Evolutionary conservation across 2,888 invertebrate species (phyloP).

Genomic region (Epinotia brunnichana): DNA sequence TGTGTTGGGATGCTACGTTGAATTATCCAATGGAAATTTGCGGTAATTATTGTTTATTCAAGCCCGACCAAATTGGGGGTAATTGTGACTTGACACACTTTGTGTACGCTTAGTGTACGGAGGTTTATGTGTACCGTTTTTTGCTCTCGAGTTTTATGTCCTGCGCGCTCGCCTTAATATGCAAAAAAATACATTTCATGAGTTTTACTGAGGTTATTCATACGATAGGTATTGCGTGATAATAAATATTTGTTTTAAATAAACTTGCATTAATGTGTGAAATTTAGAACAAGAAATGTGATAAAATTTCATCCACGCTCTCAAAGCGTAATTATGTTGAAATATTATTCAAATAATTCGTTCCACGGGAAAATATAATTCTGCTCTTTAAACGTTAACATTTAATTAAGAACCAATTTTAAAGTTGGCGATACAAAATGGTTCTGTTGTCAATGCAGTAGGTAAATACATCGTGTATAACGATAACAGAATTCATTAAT

Average conservation of each 20-base stretch:
- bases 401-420: conserved; percentile 3
- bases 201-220: neutral
- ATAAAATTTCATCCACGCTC: conserved; percentile 14
- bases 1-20: neutral
- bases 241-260: neutral
- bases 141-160: too few relatives aligned
- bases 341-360: conserved; percentile 30
- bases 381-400: neutral
- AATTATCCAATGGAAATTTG: neutral
- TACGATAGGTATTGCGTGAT: neutral
- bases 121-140: too few relatives aligned
- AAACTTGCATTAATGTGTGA: neutral
- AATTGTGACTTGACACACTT: too few relatives aligned
- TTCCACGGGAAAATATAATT: neutral
- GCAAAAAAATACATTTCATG: too few relatives aligned
- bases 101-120: too few relatives aligned
- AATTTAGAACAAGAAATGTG: neutral
- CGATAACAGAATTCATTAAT: too few relatives aligned
- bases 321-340: conserved; percentile 23
- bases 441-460: neutral
- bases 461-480: neutral
- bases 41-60: neutral
- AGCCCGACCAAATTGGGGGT: neutral
- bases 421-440: neutral
- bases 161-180: too few relatives aligned